Conservation (phyloP, 2,797 vertebrate species). For the Cossypha heuglini region DNA sequence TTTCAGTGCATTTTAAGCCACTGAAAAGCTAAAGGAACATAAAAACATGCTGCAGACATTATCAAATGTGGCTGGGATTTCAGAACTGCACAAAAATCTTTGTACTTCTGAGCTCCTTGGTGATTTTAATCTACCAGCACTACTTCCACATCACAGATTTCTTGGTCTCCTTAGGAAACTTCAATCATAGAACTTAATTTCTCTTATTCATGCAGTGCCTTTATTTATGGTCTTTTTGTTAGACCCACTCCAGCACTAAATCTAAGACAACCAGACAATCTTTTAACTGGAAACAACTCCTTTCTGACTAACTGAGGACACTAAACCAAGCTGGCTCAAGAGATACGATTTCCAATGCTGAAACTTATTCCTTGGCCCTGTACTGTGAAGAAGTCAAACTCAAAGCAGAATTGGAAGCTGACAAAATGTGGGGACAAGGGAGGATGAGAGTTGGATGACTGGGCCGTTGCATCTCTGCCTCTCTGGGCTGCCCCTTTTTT, state of each 20-base stretch:
- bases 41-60: not conserved
- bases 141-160: not conserved
- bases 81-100: not conserved
- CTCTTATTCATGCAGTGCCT: not conserved
- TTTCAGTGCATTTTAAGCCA: not conserved
- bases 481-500: not conserved
- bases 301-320: not conserved
- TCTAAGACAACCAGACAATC: not conserved
- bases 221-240: not conserved
- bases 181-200: not conserved
- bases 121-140: not conserved
- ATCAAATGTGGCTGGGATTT: not conserved
- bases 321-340: not conserved
- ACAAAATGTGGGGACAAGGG: fast-evolving
- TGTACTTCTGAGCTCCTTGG: not conserved
- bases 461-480: not conserved
- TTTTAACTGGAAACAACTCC: not conserved
- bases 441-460: fast-evolving
- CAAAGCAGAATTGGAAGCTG: not conserved
- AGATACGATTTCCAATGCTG: not conserved
- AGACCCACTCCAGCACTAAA: not conserved
- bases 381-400: not conserved
- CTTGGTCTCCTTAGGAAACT: not conserved
- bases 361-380: not conserved
- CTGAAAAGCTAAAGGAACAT: not conserved